phyloP scores from a whole-genome alignment of 2,797 vertebrate genomes.

The Myotis myotis region DNA sequence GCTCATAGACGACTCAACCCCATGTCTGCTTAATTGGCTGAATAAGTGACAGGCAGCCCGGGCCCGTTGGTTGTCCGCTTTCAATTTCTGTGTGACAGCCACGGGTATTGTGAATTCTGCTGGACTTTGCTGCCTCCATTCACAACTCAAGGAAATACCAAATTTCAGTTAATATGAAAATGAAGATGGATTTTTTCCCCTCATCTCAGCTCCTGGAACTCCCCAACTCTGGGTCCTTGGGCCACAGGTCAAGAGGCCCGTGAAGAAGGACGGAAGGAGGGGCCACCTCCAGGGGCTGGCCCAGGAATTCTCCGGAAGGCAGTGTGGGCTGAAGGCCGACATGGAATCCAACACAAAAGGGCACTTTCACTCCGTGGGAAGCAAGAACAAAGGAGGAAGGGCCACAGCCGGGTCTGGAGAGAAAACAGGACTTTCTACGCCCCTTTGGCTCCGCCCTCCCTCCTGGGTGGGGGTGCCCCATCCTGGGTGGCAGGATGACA shows the following conservation, averaged over 20 bases:
- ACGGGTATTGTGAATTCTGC: background rate
- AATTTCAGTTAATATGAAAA: background rate
- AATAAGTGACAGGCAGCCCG: too few relatives aligned
- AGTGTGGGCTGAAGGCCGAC: background rate
- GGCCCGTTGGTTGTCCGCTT: too few relatives aligned
- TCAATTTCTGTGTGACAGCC: background rate
- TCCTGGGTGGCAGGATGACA: background rate
- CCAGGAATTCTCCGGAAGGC: background rate
- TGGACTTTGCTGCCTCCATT: background rate
- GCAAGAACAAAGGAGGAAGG: background rate
- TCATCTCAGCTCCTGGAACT: background rate
- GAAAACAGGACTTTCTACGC: background rate
- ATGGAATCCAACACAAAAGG: background rate
- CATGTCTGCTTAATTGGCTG: too few relatives aligned
- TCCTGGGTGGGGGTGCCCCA: background rate
- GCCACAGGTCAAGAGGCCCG: background rate
- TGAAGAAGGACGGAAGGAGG: background rate
- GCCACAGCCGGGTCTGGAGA: background rate
- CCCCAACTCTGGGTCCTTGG: background rate
- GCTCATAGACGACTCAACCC: too few relatives aligned
- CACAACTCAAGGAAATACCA: background rate
- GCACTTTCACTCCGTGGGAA: background rate
- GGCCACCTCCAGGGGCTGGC: background rate
- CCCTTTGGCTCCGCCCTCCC: background rate
- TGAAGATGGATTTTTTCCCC: background rate